A percentile compares a stretch with the other conserved stretches of the same genome.
Evolutionary conservation across 1,140 invertebrate genomes (phyloP).

Genomic region (Danaus plexippus): DNA sequence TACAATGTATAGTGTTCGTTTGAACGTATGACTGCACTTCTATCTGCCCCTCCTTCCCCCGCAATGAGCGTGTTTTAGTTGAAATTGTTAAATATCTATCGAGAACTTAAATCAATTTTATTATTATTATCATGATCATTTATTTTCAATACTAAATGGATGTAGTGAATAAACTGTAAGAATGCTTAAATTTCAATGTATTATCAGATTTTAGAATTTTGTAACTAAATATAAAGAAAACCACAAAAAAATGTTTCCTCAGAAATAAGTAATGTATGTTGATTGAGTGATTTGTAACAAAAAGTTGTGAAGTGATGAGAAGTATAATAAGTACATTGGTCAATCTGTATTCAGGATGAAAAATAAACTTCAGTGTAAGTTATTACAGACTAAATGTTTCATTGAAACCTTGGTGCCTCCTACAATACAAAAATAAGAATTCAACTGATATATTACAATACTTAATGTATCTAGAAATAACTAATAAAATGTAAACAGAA

Average conservation of each 20-base stretch:
- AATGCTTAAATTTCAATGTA: slow-evolving; percentile 68
- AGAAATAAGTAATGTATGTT: slow-evolving; percentile 57
- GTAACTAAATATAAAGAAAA: slow-evolving; percentile 49
- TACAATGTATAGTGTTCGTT: slow-evolving; percentile 71
- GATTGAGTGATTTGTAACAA: slow-evolving; percentile 62
- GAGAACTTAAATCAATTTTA: slow-evolving; percentile 66
- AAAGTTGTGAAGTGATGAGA: slow-evolving; percentile 57
- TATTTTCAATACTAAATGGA: slow-evolving; percentile 66
- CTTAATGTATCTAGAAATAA: too few relatives aligned
- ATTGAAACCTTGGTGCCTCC: slow-evolving; percentile 2
- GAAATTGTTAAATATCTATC: slow-evolving; percentile 63
- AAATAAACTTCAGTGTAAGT: slow-evolving; percentile 73
- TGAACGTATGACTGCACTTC: slow-evolving; percentile 64
- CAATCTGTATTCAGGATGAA: slow-evolving; percentile 65
- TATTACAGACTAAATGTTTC: slow-evolving; percentile 41
- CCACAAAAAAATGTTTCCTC: slow-evolving; percentile 45
- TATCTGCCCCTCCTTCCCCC: slow-evolving; percentile 27
- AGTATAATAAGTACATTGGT: slow-evolving; percentile 43
- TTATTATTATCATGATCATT: slow-evolving; percentile 61
- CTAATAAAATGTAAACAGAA: too few relatives aligned
- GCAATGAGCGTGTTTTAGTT: slow-evolving; percentile 59
- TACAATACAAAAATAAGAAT: too few relatives aligned
- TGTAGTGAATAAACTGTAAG: slow-evolving; percentile 64
- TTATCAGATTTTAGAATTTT: slow-evolving; percentile 63
- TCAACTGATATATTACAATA: too few relatives aligned